phyloP scores from a whole-genome alignment of 1,140 invertebrate species.

The Aporrectodea caliginosa region DNA sequence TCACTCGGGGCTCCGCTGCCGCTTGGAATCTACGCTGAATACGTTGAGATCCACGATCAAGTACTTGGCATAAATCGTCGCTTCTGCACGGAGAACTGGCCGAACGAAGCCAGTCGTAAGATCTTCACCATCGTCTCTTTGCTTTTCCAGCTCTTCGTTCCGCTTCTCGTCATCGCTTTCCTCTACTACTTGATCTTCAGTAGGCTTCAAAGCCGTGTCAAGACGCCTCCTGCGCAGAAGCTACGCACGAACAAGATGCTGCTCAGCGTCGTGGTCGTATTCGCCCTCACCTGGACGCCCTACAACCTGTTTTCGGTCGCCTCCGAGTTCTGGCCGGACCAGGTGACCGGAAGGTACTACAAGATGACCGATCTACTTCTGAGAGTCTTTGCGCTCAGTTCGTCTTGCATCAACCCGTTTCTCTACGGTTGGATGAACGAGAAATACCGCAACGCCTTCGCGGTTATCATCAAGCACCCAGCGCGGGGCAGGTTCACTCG shows the following conservation, averaged over 20 bases:
- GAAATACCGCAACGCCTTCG: conserved; percentile 34
- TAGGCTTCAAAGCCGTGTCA: conserved; percentile 2
- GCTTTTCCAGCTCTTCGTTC: conserved; percentile 32
- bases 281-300: conserved; percentile 53
- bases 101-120: conserved; percentile 18
- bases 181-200: conserved; percentile 34
- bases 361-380: conserved; percentile 54
- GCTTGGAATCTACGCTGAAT: conserved; percentile 21
- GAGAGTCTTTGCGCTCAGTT: conserved; percentile 57
- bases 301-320: conserved; percentile 53
- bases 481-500: too few relatives aligned
- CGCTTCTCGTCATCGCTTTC: conserved; percentile 31
- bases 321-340: conserved; percentile 44
- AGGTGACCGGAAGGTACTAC: background rate
- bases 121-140: conserved; percentile 32
- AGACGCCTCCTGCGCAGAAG: background rate
- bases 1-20: conserved; percentile 19
- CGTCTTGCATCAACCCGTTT: conserved; percentile 39
- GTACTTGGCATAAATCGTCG: conserved; percentile 16
- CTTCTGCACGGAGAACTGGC: conserved; percentile 34
- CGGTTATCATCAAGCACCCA: background rate
- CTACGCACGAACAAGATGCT: conserved; percentile 41
- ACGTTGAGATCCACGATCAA: conserved; percentile 9
- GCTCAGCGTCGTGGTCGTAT: conserved; percentile 46
- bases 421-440: conserved; percentile 41